Evolutionary conservation across 2,797 vertebrate genomes (phyloP), one percentile per base, ranked within the genome.

Genomic region (Aratinga solstitialis): DNA sequence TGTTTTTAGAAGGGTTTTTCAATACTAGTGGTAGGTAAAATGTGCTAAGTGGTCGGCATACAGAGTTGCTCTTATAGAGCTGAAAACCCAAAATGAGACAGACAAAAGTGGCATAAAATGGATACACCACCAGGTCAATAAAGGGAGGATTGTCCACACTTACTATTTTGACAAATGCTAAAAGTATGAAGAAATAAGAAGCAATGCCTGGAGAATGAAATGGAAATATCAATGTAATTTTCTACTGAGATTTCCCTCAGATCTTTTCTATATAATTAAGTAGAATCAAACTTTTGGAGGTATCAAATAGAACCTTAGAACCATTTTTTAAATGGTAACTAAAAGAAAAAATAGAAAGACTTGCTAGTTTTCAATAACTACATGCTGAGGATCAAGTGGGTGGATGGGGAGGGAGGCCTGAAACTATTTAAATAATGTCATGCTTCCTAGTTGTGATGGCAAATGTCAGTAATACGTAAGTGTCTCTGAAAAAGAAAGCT

Each of bases 361-460:
- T 56, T 53, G 5, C 26, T 66, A 29, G 10, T 71, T 96, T 85
- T 54, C 67, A 93, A 62, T 75, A 92, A 69, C 42, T 50, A 10
- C 32, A 26, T 78, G 42, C 50, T 86, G 42, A 8, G 5, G 48
- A 74, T 82, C 53, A 72, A 88, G 82, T 63, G 47, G 80, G 84
- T 82, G 67, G 90, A 83, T 72, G 17, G 23, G 68, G 54, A 88
- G 77, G 80, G 71, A 94, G 74, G 48, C 71, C 76, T 81, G 88
- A 72, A 87, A 87, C 69, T 91, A 79, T 83, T 89, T 84, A 69
- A 82, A 84, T 47, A 79, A 30, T 38, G 76, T 89, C 65, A 87
- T 29, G 53, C 53, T 80, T 92, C 86, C 72, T 73, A 42, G 84
- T 81, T 95, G 87, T 89, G 75, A 86, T 91, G 91, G 73, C 40